Evolutionary conservation across 37 sponge, comb jelly and placozoan genomes (phyloP).

Genomic region (Diacarnus erythraeanus): DNA sequence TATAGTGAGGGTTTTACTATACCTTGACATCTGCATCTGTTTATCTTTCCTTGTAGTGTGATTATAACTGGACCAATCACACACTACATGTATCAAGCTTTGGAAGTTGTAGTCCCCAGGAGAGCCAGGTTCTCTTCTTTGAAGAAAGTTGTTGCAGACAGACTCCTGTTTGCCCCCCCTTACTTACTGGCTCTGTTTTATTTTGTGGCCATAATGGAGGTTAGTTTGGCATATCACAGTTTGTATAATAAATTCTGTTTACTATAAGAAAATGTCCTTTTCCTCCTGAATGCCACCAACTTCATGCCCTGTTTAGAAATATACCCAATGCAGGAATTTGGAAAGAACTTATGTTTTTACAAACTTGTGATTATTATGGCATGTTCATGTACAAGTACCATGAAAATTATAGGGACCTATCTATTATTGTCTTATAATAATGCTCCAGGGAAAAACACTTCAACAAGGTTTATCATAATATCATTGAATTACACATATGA

Average conservation of each 20-base stretch:
- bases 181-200: conserved; percentile 56
- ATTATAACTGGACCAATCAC: conserved; percentile 66
- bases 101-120: conserved; percentile 40
- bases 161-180: conserved; percentile 71
- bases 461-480: too few species aligned
- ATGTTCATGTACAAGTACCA: too few species aligned
- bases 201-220: conserved; percentile 61
- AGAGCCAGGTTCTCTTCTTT: conserved; percentile 32
- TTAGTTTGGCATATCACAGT: conserved; percentile 11
- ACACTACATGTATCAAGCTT: conserved; percentile 44
- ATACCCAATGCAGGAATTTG: too few species aligned
- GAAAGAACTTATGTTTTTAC: not conserved
- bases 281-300: too few species aligned
- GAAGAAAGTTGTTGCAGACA: conserved; percentile 50
- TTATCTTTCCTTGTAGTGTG: conserved; percentile 11
- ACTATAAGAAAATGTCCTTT: too few species aligned
- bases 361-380: too few species aligned
- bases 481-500: too few species aligned
- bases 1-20: too few species aligned
- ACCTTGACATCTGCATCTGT: not conserved
- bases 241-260: not conserved
- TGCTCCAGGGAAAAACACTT: too few species aligned
- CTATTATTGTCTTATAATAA: too few species aligned
- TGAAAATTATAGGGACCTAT: too few species aligned
- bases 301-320: too few species aligned